Conservation (phyloP, 2,113 vertebrate species). For the Haemorhous mexicanus region DNA sequence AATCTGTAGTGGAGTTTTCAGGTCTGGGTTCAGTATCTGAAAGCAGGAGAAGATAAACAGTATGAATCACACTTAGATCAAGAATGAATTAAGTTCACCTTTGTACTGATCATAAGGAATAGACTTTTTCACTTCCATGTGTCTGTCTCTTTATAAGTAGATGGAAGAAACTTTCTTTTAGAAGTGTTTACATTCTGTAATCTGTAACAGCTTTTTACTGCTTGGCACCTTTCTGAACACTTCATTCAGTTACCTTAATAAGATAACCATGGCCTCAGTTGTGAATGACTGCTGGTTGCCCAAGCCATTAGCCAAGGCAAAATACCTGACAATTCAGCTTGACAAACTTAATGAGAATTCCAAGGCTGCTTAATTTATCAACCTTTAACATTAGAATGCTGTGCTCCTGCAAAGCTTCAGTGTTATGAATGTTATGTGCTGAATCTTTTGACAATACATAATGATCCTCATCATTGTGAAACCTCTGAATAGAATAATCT, state of each 20-base stretch:
- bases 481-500: conserved; percentile 29
- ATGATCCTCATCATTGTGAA: conserved; percentile 49
- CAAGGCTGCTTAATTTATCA: conserved; percentile 40
- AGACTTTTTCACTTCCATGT: accelerated
- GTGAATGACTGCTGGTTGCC: conserved; percentile 32
- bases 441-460: conserved; percentile 50
- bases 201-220: neutral
- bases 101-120: neutral
- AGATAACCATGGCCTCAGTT: neutral
- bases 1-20: neutral
- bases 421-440: conserved; percentile 30
- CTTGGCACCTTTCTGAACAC: neutral
- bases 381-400: conserved; percentile 16
- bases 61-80: neutral
- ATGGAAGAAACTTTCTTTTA: neutral
- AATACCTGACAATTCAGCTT: conserved; percentile 24
- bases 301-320: conserved; percentile 37
- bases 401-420: neutral
- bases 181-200: neutral
- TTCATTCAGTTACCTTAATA: neutral
- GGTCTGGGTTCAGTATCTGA: neutral
- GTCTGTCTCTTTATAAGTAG: neutral
- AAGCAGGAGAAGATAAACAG: neutral
- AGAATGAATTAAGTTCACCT: neutral
- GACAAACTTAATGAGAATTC: conserved; percentile 49